A percentile compares a stretch with the other conserved stretches of the same genome.
phyloP scores from a whole-genome alignment of 53 echinoderm and acorn worm genomes.

The Antedon mediterranea region DNA sequence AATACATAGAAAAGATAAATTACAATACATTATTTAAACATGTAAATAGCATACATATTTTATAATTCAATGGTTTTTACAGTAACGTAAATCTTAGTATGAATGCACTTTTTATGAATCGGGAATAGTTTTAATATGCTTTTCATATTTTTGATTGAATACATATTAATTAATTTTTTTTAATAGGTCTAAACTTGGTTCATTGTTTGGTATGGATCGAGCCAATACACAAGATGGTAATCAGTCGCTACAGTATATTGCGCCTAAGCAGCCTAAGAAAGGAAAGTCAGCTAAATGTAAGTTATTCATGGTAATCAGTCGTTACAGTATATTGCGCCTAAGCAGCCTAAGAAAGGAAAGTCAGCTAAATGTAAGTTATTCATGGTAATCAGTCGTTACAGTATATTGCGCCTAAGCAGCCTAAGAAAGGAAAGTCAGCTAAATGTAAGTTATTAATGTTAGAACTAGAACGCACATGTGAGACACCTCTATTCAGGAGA shows the following conservation, averaged over 20 bases:
- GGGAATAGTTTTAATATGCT: too few relatives aligned
- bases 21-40: too few relatives aligned
- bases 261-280: slow-evolving; percentile 99
- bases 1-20: too few relatives aligned
- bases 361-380: slow-evolving; percentile 2
- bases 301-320: slow-evolving; percentile 62
- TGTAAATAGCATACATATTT: too few relatives aligned
- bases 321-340: slow-evolving; percentile 95
- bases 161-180: slow-evolving; percentile 3
- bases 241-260: slow-evolving; percentile 92
- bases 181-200: slow-evolving; percentile 84
- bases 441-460: background rate
- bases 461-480: too few relatives aligned
- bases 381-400: slow-evolving; percentile 86
- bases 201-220: slow-evolving; percentile 98
- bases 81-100: too few relatives aligned
- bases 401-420: slow-evolving; percentile 98
- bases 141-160: background rate
- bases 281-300: slow-evolving; percentile 10
- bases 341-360: slow-evolving; percentile 83
- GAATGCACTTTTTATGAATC: too few relatives aligned
- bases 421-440: slow-evolving; percentile 50
- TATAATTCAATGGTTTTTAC: too few relatives aligned
- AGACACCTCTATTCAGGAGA: too few relatives aligned
- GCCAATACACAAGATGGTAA: slow-evolving; percentile 90